Conservation (phyloP, 2,797 vertebrate species). For the Neopelma chrysocephalum region DNA sequence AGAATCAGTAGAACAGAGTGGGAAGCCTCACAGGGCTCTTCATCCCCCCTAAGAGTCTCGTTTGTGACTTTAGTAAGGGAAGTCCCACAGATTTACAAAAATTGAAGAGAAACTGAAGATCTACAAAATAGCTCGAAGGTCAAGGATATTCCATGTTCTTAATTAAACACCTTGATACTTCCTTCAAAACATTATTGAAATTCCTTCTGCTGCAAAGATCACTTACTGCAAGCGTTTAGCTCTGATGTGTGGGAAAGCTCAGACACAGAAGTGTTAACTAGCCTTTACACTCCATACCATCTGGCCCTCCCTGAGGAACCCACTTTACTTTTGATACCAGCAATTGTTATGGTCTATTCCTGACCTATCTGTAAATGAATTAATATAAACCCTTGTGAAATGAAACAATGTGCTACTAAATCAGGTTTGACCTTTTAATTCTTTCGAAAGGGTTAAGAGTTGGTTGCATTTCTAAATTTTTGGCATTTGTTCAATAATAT, state of each 20-base stretch:
- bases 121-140: background rate
- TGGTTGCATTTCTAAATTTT: background rate
- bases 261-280: background rate
- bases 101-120: background rate
- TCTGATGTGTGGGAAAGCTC: background rate
- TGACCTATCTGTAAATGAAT: background rate
- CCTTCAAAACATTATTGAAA: background rate
- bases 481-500: background rate
- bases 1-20: background rate
- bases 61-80: background rate
- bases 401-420: background rate
- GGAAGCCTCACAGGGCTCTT: background rate
- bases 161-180: background rate
- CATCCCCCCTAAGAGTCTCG: background rate
- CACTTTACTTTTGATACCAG: background rate
- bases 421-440: conserved; percentile 15
- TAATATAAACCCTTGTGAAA: background rate
- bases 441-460: background rate
- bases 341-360: background rate
- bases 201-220: background rate
- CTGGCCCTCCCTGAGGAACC: background rate
- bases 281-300: background rate
- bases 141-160: background rate
- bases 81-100: background rate
- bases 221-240: background rate